Conservation (phyloP, 1,140 invertebrate species). For the Ectropis grisescens region DNA sequence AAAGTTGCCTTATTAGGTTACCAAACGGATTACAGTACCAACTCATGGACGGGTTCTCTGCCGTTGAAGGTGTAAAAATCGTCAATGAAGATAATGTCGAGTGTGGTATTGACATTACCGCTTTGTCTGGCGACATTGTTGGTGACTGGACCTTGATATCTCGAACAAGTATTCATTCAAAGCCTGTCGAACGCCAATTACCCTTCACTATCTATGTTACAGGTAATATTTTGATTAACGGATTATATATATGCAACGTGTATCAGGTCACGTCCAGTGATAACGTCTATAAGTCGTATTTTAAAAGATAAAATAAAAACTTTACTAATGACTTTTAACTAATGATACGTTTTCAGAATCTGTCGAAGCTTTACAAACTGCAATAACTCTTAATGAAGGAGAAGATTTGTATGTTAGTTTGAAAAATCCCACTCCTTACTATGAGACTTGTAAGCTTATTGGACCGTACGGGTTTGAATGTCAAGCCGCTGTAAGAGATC, state of each 20-base stretch:
- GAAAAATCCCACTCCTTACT: conserved; percentile 16
- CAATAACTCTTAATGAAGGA: conserved; percentile 27
- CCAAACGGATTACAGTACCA: conserved; percentile 17
- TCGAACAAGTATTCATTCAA: conserved; percentile 11
- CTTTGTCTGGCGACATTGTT: conserved; percentile 17
- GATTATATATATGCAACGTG: conserved; percentile 8
- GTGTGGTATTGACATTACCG: conserved; percentile 25
- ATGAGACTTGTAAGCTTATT: conserved; percentile 29
- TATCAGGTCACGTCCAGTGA: conserved; percentile 35
- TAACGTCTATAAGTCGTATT: conserved; percentile 17
- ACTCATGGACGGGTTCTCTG: conserved; percentile 15
- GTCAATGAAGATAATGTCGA: conserved; percentile 6
- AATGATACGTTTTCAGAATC: conserved; percentile 23
- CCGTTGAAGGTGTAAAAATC: conserved; percentile 16
- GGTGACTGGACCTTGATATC: conserved; percentile 34
- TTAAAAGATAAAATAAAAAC: too few relatives aligned
- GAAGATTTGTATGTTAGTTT: conserved; percentile 34
- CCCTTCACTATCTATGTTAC: conserved; percentile 31
- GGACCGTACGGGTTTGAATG: conserved; percentile 21
- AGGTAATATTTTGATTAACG: conserved; percentile 24
- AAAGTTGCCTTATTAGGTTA: conserved; percentile 23
- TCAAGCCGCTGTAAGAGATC: too few relatives aligned
- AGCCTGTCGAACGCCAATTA: conserved; percentile 26
- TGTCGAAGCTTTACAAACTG: conserved; percentile 22
- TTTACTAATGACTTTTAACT: too few relatives aligned